Conservation (phyloP, 2,113 vertebrate species). For the Callipepla squamata region DNA sequence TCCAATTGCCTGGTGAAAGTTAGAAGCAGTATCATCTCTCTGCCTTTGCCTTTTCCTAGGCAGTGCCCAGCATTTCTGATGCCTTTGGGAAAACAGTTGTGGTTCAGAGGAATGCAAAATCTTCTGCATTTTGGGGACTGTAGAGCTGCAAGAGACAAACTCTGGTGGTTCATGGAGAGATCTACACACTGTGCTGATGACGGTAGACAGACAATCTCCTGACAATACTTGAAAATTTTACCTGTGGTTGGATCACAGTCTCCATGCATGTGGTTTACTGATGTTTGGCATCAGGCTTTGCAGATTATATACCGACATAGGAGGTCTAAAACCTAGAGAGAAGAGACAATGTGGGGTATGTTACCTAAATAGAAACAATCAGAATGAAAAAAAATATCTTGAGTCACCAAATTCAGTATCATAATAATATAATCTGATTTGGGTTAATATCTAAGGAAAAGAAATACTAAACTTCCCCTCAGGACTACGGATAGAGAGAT, state of each 20-base stretch:
- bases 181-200: rapidly evolving
- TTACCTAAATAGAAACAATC: not conserved
- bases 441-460: slow-evolving; percentile 29
- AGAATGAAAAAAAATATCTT: not conserved
- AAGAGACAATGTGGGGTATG: not conserved
- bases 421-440: slow-evolving; percentile 8
- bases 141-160: not conserved
- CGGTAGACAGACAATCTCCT: not conserved
- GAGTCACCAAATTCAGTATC: not conserved
- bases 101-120: not conserved
- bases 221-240: not conserved
- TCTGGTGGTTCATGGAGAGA: not conserved
- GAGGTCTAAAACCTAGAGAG: not conserved
- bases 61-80: rapidly evolving
- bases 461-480: not conserved
- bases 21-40: not conserved
- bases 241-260: not conserved
- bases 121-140: not conserved
- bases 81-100: not conserved
- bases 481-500: not conserved
- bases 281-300: not conserved
- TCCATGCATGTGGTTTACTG: not conserved
- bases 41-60: not conserved
- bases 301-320: not conserved
- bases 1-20: not conserved